These are phyloP conservation scores for Eucera pruinosa DNA, from an alignment of 2,888 invertebrate genomes.

Conservation along the genomic window DNA sequence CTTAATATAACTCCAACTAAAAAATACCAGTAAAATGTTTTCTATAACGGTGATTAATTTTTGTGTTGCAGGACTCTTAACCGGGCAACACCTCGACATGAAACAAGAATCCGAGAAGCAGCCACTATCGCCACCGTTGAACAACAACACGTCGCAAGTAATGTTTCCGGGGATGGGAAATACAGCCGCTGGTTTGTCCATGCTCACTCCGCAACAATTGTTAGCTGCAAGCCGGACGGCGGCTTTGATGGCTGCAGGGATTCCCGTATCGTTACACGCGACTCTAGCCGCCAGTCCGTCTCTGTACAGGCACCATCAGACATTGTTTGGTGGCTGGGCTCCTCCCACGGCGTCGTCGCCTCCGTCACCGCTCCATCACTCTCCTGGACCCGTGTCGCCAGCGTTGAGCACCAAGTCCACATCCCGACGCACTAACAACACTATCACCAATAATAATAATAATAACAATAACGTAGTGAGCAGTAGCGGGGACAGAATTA, in stretches of 20 bases:
- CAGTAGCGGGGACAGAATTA: constrained; percentile 79
- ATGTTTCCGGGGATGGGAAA: constrained; percentile 82
- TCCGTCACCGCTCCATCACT: constrained; percentile 85
- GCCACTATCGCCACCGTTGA: constrained; percentile 87
- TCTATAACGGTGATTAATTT: neutral
- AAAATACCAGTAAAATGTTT: no score
- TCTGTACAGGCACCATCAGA: constrained; percentile 88
- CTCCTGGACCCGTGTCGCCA: constrained; percentile 79
- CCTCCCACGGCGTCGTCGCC: constrained; percentile 85
- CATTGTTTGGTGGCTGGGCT: constrained; percentile 86
- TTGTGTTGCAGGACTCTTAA: constrained; percentile 74
- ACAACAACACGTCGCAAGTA: constrained; percentile 85
- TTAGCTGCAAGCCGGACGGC: constrained; percentile 85
- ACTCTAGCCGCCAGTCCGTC: constrained; percentile 87
- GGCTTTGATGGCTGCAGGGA: constrained; percentile 85
- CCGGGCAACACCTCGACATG: constrained; percentile 79
- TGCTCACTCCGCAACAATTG: constrained; percentile 85
- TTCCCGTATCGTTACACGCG: constrained; percentile 86
- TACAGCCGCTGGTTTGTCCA: constrained; percentile 86
- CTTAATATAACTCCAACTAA: no score
- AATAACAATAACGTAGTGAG: constrained; percentile 74
- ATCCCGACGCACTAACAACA: constrained; percentile 80
- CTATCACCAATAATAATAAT: constrained; percentile 78
- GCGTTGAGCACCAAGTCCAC: constrained; percentile 82
- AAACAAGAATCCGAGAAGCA: constrained; percentile 86